Percentiles rank a stretch among this genome's conserved stretches.
phyloP scores from a whole-genome alignment of 2,797 vertebrate genomes.

The Acropternis orthonyx region DNA sequence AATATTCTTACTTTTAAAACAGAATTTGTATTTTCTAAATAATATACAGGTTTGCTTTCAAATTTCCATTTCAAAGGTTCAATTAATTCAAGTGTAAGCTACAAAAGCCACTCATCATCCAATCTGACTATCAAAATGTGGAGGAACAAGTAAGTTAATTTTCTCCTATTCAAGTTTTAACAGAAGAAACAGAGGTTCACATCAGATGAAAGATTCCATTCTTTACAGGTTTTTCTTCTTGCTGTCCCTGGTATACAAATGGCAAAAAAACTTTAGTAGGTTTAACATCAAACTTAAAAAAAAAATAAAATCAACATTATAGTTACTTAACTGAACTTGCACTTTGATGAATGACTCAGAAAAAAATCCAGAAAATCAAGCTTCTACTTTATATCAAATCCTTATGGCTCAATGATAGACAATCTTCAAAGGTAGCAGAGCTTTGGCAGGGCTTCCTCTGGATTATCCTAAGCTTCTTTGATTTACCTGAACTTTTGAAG shows the following conservation, averaged over 20 bases:
- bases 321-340: neutral
- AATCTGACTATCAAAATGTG: neutral
- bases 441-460: neutral
- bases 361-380: neutral
- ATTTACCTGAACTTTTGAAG: neutral
- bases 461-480: neutral
- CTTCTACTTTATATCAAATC: neutral
- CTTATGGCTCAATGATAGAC: neutral
- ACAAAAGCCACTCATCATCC: neutral
- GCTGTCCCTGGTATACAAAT: neutral
- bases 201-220: neutral
- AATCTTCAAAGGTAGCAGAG: neutral
- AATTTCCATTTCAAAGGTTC: constrained; percentile 42
- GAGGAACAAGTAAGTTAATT: neutral
- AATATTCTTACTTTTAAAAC: neutral
- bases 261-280: neutral
- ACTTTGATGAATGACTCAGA: neutral
- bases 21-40: neutral
- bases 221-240: neutral
- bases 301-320: neutral
- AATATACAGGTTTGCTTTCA: constrained; percentile 10
- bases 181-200: neutral
- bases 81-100: constrained; percentile 28
- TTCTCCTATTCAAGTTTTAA: constrained; percentile 11
- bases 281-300: neutral